Evolutionary conservation across 2,888 invertebrate species (phyloP).

Genomic region (Apodemia zela): DNA sequence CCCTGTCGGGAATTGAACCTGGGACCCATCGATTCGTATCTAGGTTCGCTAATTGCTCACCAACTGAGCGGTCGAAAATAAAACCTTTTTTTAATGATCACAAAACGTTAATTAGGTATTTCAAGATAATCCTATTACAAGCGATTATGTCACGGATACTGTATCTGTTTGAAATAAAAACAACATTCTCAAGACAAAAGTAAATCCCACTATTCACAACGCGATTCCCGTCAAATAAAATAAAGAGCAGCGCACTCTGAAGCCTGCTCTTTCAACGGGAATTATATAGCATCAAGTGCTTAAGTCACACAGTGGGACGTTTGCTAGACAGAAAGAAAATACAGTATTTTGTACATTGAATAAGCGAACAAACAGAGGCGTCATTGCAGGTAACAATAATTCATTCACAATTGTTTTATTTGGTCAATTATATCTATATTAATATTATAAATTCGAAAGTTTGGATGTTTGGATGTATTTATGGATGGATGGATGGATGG

Average conservation of each 20-base stretch:
- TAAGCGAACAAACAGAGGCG: constrained; percentile 17
- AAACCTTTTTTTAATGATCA: neutral
- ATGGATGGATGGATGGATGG: too few relatives aligned
- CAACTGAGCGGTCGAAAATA: too few relatives aligned
- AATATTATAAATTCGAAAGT: too few relatives aligned
- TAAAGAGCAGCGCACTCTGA: constrained; percentile 36
- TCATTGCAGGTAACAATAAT: neutral
- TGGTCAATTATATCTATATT: too few relatives aligned
- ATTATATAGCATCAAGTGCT: constrained; percentile 42
- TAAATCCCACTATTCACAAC: constrained; percentile 27
- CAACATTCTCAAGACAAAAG: constrained; percentile 14
- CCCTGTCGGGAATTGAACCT: too few relatives aligned
- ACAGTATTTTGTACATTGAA: constrained; percentile 32
- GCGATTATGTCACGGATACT: constrained; percentile 3
- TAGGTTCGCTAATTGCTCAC: too few relatives aligned
- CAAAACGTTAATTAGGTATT: neutral
- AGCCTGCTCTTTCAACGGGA: constrained; percentile 38
- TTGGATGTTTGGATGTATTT: too few relatives aligned
- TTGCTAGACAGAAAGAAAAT: constrained; percentile 36
- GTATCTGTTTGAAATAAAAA: neutral
- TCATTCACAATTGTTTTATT: too few relatives aligned
- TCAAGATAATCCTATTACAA: neutral
- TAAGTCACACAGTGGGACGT: constrained; percentile 36
- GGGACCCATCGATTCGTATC: too few relatives aligned
- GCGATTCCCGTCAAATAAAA: constrained; percentile 35